These are phyloP conservation scores for Gallinago undulata DNA, from an alignment of 2,113 vertebrate genomes.

Conservation along the genomic window DNA sequence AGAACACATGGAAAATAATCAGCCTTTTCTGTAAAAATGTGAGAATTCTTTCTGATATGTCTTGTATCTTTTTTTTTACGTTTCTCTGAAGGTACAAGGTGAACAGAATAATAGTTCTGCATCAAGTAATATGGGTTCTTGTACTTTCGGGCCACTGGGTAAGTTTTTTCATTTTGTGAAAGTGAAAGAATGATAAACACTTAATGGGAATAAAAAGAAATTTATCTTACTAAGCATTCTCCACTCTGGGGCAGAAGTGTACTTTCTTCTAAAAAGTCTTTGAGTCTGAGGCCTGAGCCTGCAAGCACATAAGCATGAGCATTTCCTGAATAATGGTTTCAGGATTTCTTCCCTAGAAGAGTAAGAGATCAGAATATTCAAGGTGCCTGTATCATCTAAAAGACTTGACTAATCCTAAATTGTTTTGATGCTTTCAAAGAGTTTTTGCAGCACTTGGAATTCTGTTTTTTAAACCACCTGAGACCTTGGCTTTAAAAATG, in stretches of 20 bases:
- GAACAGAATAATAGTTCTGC: conserved; percentile 90
- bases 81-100: conserved; percentile 80
- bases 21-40: not conserved
- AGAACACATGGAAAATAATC: not conserved
- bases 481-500: not conserved
- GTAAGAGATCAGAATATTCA: not conserved
- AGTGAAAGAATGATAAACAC: not conserved
- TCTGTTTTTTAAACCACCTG: not conserved
- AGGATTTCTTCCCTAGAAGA: not conserved
- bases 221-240: not conserved
- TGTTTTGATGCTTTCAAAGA: not conserved
- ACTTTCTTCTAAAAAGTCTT: not conserved
- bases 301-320: not conserved
- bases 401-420: not conserved
- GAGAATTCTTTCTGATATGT: conserved; percentile 14
- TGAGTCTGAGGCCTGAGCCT: not conserved
- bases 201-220: not conserved
- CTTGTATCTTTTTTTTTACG: not conserved
- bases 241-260: not conserved
- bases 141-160: conserved; percentile 87
- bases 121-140: conserved; percentile 85
- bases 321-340: not conserved
- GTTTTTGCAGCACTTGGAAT: not conserved
- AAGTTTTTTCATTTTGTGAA: conserved; percentile 57
- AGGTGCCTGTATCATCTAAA: not conserved